Evolutionary conservation across 2,888 invertebrate genomes (phyloP).

Genomic region (Drosophila neonasuta): DNA sequence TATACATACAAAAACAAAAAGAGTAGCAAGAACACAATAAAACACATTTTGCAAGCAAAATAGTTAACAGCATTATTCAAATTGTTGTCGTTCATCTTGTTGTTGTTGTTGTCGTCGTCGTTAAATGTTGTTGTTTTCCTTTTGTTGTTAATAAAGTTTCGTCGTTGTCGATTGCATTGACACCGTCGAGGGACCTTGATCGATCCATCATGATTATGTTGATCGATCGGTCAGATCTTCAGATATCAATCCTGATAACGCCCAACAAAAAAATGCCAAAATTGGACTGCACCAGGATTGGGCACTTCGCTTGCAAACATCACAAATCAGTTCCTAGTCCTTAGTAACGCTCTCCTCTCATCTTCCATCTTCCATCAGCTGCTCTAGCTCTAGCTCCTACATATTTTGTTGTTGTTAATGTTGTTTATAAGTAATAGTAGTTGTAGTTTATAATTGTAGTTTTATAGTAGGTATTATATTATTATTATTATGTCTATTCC

Average conservation of each 20-base stretch:
- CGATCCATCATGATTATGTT: constrained; percentile 2
- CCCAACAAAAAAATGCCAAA: constrained; percentile 7
- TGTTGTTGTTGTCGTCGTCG: constrained; percentile 41
- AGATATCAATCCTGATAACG: constrained; percentile 32
- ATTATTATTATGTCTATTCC: constrained; percentile 45
- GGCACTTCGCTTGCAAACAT: constrained; percentile 73
- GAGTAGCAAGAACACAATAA: constrained; percentile 69
- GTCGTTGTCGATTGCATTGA: constrained; percentile 2
- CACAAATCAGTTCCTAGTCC: constrained; percentile 76
- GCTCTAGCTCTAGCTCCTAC: constrained; percentile 12
- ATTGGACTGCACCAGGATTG: constrained; percentile 35
- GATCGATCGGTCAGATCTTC: constrained; percentile 11
- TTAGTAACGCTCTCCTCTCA: constrained; percentile 61
- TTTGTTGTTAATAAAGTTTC: constrained; percentile 33
- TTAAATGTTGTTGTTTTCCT: constrained; percentile 11
- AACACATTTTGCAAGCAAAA: constrained; percentile 69
- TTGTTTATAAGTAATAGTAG: constrained; percentile 49
- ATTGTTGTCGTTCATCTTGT: constrained; percentile 40
- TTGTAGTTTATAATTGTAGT: constrained; percentile 20
- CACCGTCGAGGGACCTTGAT: neutral
- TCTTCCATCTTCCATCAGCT: constrained; percentile 40
- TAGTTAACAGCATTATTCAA: constrained; percentile 35
- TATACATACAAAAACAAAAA: constrained; percentile 55
- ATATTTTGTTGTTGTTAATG: constrained; percentile 26
- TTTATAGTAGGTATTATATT: constrained; percentile 27